Percentiles rank a stretch among this genome's conserved stretches.
Conservation (phyloP, 2,113 vertebrate species). For the Noctilio leporinus region DNA sequence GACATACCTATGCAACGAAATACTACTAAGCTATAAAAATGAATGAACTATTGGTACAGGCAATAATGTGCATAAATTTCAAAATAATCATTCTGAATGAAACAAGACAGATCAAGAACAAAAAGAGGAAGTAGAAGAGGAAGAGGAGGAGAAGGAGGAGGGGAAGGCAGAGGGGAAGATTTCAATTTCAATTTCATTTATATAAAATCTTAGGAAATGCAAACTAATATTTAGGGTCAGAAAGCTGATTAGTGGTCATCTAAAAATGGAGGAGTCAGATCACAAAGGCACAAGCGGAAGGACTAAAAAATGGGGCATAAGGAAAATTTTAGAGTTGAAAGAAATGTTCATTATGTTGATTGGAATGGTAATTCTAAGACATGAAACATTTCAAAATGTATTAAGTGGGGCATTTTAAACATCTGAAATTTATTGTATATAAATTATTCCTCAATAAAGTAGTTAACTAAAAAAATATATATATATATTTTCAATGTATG, state of each 20-base stretch:
- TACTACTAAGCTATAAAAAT: neutral
- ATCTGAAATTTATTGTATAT: neutral
- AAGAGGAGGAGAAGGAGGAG: no score
- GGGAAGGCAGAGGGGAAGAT: neutral
- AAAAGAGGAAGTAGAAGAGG: neutral
- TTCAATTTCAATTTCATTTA: neutral
- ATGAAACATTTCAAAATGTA: neutral
- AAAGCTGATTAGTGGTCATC: neutral
- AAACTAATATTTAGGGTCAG: neutral
- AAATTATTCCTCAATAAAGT: neutral
- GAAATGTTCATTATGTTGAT: neutral
- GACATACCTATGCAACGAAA: neutral
- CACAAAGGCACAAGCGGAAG: neutral
- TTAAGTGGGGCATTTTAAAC: neutral
- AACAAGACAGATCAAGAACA: neutral
- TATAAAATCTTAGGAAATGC: neutral
- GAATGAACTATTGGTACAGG: neutral
- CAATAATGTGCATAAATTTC: neutral
- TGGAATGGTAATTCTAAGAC: neutral
- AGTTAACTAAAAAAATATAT: no score
- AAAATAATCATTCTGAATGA: neutral
- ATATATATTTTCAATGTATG: no score
- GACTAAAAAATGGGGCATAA: neutral
- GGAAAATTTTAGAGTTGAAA: neutral
- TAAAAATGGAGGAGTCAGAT: neutral